Base-by-base conservation (phyloP, 2,888 invertebrate genomes). In the Plagodis dolabraria region DNA sequence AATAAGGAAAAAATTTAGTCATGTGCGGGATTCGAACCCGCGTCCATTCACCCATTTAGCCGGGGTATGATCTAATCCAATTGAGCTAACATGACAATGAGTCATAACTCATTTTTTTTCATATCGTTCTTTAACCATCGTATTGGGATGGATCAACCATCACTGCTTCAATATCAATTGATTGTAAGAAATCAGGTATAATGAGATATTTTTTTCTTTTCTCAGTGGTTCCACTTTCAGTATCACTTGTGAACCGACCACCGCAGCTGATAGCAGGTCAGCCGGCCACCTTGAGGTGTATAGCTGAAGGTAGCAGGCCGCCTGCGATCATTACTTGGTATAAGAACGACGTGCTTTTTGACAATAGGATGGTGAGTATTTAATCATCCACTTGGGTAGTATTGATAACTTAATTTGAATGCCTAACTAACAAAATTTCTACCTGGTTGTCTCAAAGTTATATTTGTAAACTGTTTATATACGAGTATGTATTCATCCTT, bases 281-380 rank as follows among this genome's bases (percentile, higher is more conserved):
- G 65, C 94, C 96, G 61, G 96, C 96, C 65, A 95, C 96, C 50
- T 89, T 98, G 59, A 95, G 95, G n/a, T 98, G 98, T 83, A 95
- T 96, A 72, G 95, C 97, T 11, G 94, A 95, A 65, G 98, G 98
- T 12, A 98, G 98, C 45, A 94, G 98, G 75, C 98, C 98, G 5
- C 95, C 96, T 61, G 97, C 98, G 0, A 94, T 95, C 68, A 95
- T 98, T 77, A 94, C 95, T 53, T 98, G 98, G 98, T 95, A 95
- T 73, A 95, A 96, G 78, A 97, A 96, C 71, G 96, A 96, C 81
- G 92, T 95, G 65, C 94, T 94, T 59, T 96, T 97, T 81, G 94
- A 95, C 55, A 94, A 94, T 65, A 96, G 96, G 78, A 95, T 95
- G 94, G 97, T 97, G 87, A 40, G 40, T 40, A 10, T 36, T 4